Evolutionary conservation across 2,797 vertebrate genomes (phyloP), one percentile per base, ranked within the genome.

Genomic region (Menidia menidia): DNA sequence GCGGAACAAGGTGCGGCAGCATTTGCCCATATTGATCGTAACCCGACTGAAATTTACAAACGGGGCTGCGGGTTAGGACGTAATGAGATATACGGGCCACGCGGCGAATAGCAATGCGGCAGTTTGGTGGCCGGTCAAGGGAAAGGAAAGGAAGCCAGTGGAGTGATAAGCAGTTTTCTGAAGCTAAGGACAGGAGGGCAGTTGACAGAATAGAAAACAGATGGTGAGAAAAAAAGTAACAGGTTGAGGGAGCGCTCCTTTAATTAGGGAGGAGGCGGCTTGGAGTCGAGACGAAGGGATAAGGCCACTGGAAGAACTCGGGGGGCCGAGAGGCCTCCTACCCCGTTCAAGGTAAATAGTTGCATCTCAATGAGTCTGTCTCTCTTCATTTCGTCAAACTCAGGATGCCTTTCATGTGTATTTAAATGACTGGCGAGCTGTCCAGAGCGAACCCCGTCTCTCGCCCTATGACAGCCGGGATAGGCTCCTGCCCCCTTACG

Each of bases 41-140:
- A 60, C 1, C 10, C 9, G 68, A 56, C 74, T 82, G 76, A 86
- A 85, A 89, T 88, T 76, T 82, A 85, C 81, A 86, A 88, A 86
- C 25, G 85, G 78, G 82, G 68, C 71, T 73, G 67, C 11, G 62
- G 70, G 82, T 71, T 68, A 45, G 0, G 41, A 75, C 68, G 54
- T 87, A 90, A 93, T 87, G 79, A 92, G 85, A 91, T 84, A 82
- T 76, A 86, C 53, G 14, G 14, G 55, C 52, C 69, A 82, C 76
- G 88, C 75, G 73, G 68, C 65, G 88, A 89, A 92, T 88, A 80
- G 83, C 63, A 88, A 93, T 89, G 75, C 41, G 11, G 48, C 68
- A 58, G 78, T 89, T 89, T 85, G 77, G 71, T n/a, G n/a, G n/a
- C n/a, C 2, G 10, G 7, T 7, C 7, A 16, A 33, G 5, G 31